These are phyloP conservation scores for Notamacropus eugenii DNA, from an alignment of 2,797 vertebrate genomes.

Conservation along the genomic window DNA sequence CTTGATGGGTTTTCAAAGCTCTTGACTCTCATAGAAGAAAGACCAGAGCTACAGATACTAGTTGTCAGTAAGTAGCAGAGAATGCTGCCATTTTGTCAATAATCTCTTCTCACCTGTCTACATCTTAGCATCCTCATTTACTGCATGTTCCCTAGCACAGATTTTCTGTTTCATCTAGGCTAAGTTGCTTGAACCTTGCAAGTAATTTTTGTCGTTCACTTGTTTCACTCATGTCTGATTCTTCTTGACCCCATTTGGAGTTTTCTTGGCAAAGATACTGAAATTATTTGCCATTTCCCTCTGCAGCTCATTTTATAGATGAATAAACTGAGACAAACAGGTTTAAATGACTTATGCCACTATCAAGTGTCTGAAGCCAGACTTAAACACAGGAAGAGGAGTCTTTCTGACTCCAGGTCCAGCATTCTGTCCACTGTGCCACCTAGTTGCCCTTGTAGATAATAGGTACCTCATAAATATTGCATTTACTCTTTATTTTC, in stretches of 20 bases:
- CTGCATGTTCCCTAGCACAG: neutral
- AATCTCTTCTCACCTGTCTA: neutral
- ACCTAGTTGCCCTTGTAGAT: neutral
- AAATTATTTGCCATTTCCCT: neutral
- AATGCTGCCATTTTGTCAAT: neutral
- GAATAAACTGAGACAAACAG: neutral
- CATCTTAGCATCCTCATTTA: neutral
- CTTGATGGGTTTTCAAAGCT: conserved; percentile 35
- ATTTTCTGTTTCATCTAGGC: neutral
- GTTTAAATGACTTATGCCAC: neutral
- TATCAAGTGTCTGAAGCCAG: neutral
- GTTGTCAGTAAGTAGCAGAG: neutral
- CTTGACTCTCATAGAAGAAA: conserved; percentile 28
- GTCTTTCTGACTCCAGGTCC: neutral
- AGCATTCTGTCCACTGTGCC: neutral
- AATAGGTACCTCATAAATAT: neutral
- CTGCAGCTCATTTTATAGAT: neutral
- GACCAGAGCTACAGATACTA: neutral
- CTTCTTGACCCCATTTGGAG: neutral
- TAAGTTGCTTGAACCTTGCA: neutral
- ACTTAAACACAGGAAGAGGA: neutral
- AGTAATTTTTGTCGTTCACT: neutral
- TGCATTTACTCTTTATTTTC: neutral
- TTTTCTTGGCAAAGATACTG: neutral
- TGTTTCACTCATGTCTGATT: neutral